Conservation (phyloP, 1,140 invertebrate genomes). For the Conopomorpha cramerella region DNA sequence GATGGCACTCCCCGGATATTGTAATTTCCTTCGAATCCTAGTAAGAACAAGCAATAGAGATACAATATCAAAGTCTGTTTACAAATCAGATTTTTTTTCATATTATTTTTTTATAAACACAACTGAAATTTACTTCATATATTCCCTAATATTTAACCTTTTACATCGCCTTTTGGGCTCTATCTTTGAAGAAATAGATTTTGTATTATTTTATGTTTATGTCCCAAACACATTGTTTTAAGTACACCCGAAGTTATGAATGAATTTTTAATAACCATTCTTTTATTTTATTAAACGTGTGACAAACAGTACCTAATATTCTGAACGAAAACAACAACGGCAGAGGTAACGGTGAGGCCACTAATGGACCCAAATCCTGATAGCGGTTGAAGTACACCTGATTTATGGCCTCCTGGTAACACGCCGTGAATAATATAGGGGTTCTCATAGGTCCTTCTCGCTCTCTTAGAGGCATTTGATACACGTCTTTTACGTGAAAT, state of each 20-base stretch:
- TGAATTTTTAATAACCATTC: not conserved
- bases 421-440: slow-evolving; percentile 39
- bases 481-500: not conserved
- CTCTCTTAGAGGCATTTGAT: too few relatives aligned
- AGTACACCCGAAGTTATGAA: not conserved
- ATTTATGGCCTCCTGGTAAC: slow-evolving; percentile 34
- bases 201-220: not conserved
- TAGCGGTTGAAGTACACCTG: slow-evolving; percentile 28
- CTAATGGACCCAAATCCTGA: slow-evolving; percentile 27
- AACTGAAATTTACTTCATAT: too few relatives aligned
- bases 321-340: not conserved
- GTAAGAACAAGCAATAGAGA: too few relatives aligned
- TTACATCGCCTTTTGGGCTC: too few relatives aligned
- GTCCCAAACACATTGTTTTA: not conserved
- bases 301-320: not conserved
- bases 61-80: too few relatives aligned
- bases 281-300: not conserved
- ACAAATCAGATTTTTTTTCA: too few relatives aligned
- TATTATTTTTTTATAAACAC: too few relatives aligned
- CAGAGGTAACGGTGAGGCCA: slow-evolving; percentile 6
- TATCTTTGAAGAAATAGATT: slow-evolving; percentile 26
- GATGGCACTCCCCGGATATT: too few relatives aligned
- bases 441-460: too few relatives aligned
- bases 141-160: too few relatives aligned
- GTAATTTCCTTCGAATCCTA: too few relatives aligned